Percentiles rank a stretch among this genome's conserved stretches.
Evolutionary conservation across 2,113 vertebrate species (phyloP).

Genomic region (Indri indri): DNA sequence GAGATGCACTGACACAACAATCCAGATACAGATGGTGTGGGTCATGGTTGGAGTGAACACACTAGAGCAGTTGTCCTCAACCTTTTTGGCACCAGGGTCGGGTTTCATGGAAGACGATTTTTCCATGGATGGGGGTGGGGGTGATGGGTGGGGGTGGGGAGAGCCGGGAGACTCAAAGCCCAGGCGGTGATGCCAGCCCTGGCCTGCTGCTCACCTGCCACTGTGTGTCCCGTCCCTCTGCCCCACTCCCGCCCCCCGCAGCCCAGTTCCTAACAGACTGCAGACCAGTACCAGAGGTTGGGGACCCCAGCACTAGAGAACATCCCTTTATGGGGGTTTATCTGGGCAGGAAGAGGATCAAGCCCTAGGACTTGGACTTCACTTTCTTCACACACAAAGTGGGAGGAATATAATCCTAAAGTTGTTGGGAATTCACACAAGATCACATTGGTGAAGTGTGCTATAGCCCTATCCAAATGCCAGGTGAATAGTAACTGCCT

Average conservation of each 20-base stretch:
- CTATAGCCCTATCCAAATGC: background rate
- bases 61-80: no score
- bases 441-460: background rate
- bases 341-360: background rate
- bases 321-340: background rate
- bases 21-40: background rate
- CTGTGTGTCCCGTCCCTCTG: no score
- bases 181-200: no score
- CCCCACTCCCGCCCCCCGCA: no score
- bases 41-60: background rate
- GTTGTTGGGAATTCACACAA: background rate
- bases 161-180: no score
- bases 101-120: no score
- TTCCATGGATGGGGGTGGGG: no score
- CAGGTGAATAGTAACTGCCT: background rate
- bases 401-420: background rate
- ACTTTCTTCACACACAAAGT: background rate
- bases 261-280: no score
- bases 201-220: no score
- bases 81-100: no score
- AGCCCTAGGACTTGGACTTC: background rate
- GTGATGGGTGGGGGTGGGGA: no score
- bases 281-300: no score
- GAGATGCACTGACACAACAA: background rate
- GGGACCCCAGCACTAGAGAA: background rate